A percentile compares a stretch with the other conserved stretches of the same genome.
Evolutionary conservation across 1,140 invertebrate genomes (phyloP).

Genomic region (Scaptomyza graminum): DNA sequence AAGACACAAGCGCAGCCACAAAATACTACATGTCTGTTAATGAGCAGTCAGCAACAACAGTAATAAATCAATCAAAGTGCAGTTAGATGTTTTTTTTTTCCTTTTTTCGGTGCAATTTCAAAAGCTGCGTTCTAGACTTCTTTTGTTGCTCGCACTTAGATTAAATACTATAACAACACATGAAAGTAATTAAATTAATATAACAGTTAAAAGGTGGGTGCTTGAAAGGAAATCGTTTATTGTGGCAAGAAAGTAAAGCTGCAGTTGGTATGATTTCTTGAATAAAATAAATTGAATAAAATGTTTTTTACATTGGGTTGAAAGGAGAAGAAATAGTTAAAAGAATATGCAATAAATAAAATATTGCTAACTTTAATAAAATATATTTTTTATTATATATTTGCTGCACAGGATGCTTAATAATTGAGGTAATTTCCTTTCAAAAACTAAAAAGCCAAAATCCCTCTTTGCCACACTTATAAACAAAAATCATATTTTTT

Average conservation of each 20-base stretch:
- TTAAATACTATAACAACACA: conserved; percentile 6
- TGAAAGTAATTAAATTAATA: conserved; percentile 18
- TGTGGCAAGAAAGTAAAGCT: background rate
- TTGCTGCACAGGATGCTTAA: no score
- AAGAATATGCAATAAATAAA: no score
- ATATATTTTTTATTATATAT: no score
- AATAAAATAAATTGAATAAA: no score
- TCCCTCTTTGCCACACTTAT: no score
- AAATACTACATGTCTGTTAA: conserved; percentile 45
- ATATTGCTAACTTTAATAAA: no score
- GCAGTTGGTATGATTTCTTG: background rate
- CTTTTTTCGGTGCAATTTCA: conserved; percentile 20
- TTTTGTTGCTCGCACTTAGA: conserved; percentile 11
- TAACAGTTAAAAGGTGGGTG: background rate
- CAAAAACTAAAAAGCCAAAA: no score
- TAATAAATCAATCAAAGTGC: conserved; percentile 71
- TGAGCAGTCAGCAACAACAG: conserved; percentile 44
- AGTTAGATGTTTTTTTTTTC: conserved; percentile 48
- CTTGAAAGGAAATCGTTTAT: background rate
- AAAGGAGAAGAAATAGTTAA: no score
- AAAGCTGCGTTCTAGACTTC: conserved; percentile 17
- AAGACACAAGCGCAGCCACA: conserved; percentile 68
- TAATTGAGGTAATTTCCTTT: no score
- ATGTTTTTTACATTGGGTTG: background rate
- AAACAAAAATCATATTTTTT: no score